A percentile compares a stretch with the other conserved stretches of the same genome.
These are phyloP conservation scores for Onychorhynchus coronatus DNA, from an alignment of 2,113 vertebrate species.

Conservation along the genomic window DNA sequence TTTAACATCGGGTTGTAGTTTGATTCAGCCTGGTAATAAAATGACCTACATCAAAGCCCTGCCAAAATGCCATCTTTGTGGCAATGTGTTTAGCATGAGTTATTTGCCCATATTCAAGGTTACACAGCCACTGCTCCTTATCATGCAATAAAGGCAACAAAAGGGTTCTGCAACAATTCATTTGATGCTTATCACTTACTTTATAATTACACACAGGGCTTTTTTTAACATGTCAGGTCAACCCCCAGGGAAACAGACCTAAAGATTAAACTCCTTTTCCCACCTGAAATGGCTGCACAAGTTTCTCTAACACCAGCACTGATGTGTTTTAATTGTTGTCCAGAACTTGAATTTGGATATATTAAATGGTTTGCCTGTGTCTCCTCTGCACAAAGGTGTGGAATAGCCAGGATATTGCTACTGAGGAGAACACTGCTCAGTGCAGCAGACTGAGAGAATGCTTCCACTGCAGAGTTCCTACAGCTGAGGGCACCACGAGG, in stretches of 20 bases:
- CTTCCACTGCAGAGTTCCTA: neutral
- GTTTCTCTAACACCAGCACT: neutral
- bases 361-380: neutral
- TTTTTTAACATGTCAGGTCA: neutral
- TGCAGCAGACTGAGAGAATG: neutral
- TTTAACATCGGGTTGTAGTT: conserved; percentile 72
- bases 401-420: neutral
- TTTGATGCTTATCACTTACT: conserved; percentile 8
- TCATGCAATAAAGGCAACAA: conserved; percentile 23
- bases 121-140: conserved; percentile 13
- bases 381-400: neutral
- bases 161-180: neutral
- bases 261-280: neutral
- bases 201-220: neutral
- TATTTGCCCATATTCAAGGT: conserved; percentile 65
- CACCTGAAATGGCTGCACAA: neutral
- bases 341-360: neutral
- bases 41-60: conserved; percentile 77
- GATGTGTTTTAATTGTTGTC: neutral
- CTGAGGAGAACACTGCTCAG: neutral
- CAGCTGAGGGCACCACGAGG: neutral
- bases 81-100: conserved; percentile 71
- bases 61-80: conserved; percentile 69
- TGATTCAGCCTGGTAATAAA: conserved; percentile 80
- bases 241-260: neutral